Percentiles rank a stretch among this genome's conserved stretches.
phyloP scores from a whole-genome alignment of 2,113 vertebrate species.

The Salvelinus namaycush region DNA sequence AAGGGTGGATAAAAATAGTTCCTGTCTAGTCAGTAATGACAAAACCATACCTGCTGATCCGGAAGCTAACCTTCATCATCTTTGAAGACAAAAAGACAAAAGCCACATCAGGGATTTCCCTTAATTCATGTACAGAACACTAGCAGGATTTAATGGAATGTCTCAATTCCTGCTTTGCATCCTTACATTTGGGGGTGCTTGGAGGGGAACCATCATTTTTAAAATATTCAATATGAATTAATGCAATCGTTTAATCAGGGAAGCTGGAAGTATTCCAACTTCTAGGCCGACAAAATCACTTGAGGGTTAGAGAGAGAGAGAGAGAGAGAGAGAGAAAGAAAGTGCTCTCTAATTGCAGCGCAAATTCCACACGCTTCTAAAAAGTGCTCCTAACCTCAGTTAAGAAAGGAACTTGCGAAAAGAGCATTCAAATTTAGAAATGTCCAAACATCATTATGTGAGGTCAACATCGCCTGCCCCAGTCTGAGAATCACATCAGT shows the following conservation, averaged over 20 bases:
- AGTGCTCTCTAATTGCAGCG: slow-evolving; percentile 45
- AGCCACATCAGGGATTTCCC: slow-evolving; percentile 34
- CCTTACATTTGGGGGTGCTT: background rate
- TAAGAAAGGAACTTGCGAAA: slow-evolving; percentile 20
- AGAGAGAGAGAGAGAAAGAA: slow-evolving; percentile 6
- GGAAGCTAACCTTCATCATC: slow-evolving; percentile 32
- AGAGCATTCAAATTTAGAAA: slow-evolving; percentile 29
- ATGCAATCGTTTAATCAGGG: slow-evolving; percentile 1
- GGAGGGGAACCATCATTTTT: background rate
- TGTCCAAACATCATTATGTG: slow-evolving; percentile 21
- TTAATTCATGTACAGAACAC: slow-evolving; percentile 38
- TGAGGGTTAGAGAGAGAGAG: slow-evolving; percentile 1
- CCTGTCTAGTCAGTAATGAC: slow-evolving; percentile 60
- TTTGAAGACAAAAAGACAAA: slow-evolving; percentile 44
- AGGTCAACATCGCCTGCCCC: slow-evolving; percentile 11
- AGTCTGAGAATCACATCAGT: background rate
- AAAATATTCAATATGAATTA: background rate
- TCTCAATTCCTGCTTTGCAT: slow-evolving; percentile 12
- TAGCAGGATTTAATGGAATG: slow-evolving; percentile 7
- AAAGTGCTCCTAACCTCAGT: slow-evolving; percentile 12
- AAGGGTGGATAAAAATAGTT: slow-evolving; percentile 49
- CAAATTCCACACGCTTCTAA: slow-evolving; percentile 38
- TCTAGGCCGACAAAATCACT: slow-evolving; percentile 5
- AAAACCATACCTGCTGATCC: slow-evolving; percentile 60
- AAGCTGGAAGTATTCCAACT: slow-evolving; percentile 6